Base-by-base conservation (phyloP, 2,113 vertebrate genomes). In the Nipponia nippon region DNA sequence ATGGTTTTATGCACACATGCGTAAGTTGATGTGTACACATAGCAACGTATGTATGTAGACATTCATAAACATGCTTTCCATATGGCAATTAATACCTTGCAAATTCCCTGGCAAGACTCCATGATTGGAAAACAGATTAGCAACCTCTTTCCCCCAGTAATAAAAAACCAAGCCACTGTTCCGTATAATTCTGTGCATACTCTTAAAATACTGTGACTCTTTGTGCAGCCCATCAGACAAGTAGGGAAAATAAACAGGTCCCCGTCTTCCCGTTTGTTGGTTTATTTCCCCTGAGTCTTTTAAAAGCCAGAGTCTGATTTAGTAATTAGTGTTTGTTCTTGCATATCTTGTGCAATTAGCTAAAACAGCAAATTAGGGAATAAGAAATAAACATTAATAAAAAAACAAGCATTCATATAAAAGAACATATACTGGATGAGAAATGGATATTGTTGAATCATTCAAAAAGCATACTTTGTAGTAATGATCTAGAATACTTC, bases 261-360 rank as follows among this genome's bases (percentile, higher is more conserved):
- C 70, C 91, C 87, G n/a, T 89, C 94, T 84, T 89, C 49, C 40
- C 32, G 1, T 91, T 92, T 80, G 61, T 76, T 87, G 81, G 52
- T 72, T 97, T 94, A 95, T 97, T 97, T 97, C 96, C 96, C 91
- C 58, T 4, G 89, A 58, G 90, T 47, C 88, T 75, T 90, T 84
- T 91, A 90, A 91, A 79, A 91, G 34, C 21, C 73, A 38, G 56
- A 91, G 44, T 22, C 72, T 95, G 87, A 97, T 91, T 93, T 83
- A 85, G 87, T 87, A 95, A 95, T 97, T 95, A 95, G 77, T 66
- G 75, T 90, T 94, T 73, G 53, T 87, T 72, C 82, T 89, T 87
- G 78, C 73, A 30, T 80, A 92, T 94, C 86, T 97, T 65, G 65
- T 94, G 95, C 70, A 95, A 95, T 97, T 96, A 93, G 89, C 56